Percentiles rank a stretch among this genome's conserved stretches.
Conservation (phyloP, 2,113 vertebrate genomes). For the Oryzias woworae region DNA sequence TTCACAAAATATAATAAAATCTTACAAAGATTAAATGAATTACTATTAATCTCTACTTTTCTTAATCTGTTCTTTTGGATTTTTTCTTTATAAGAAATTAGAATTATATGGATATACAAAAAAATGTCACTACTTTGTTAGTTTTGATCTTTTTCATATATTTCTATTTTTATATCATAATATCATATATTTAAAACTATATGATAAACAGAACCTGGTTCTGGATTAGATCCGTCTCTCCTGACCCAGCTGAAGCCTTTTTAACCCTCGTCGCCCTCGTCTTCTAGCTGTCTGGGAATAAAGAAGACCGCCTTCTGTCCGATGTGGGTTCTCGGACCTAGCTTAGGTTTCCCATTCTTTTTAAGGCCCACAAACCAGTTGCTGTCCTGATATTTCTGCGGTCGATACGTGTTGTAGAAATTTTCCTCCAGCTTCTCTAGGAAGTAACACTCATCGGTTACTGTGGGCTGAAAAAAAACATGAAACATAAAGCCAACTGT, state of each 20-base stretch:
- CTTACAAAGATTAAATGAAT: too few species aligned
- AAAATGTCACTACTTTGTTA: too few species aligned
- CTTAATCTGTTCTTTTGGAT: too few species aligned
- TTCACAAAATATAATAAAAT: too few species aligned
- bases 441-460: constrained; percentile 88
- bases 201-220: too few species aligned
- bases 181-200: too few species aligned
- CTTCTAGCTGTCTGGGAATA: constrained; percentile 82
- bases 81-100: too few species aligned
- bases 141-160: too few species aligned
- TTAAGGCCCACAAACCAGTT: constrained; percentile 93
- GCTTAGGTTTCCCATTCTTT: constrained; percentile 89
- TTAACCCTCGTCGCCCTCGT: constrained; percentile 27
- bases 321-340: constrained; percentile 85
- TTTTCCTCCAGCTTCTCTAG: constrained; percentile 91
- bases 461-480: constrained; percentile 70
- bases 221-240: neutral
- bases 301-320: constrained; percentile 94
- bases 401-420: constrained; percentile 90
- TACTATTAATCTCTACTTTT: too few species aligned
- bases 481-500: neutral
- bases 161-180: too few species aligned
- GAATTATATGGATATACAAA: too few species aligned
- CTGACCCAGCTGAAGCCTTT: neutral
- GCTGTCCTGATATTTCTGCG: constrained; percentile 82